Evolutionary conservation across 1,140 invertebrate species (phyloP).

Genomic region (Hylaeus volcanicus): DNA sequence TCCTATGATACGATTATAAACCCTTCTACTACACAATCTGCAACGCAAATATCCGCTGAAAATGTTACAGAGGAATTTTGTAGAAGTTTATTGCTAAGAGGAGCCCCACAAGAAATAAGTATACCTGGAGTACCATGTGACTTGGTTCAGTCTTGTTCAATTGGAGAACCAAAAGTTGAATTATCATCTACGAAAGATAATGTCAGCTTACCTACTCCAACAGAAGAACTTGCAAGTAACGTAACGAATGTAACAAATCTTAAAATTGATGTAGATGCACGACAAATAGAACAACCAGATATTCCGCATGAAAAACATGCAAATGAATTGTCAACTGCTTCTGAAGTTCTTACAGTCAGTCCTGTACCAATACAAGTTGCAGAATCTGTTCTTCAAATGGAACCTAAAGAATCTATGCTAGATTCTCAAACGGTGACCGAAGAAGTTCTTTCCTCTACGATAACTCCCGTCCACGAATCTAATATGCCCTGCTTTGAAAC

Average conservation of each 20-base stretch:
- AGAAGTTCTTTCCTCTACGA: slow-evolving; percentile 71
- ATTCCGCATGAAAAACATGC: slow-evolving; percentile 43
- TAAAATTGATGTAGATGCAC: neutral
- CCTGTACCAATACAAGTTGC: slow-evolving; percentile 77
- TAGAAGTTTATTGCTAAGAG: slow-evolving; percentile 6
- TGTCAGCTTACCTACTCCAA: neutral
- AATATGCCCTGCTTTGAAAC: slow-evolving; percentile 79
- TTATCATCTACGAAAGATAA: neutral
- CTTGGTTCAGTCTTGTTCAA: neutral
- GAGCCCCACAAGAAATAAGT: neutral
- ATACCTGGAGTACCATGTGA: neutral
- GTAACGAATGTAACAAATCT: neutral
- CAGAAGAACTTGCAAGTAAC: neutral
- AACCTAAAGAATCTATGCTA: slow-evolving; percentile 72
- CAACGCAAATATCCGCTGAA: slow-evolving; percentile 2
- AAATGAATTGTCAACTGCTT: slow-evolving; percentile 45
- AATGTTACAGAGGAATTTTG: neutral
- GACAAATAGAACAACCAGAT: neutral
- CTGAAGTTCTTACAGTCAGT: slow-evolving; percentile 49
- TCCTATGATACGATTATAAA: neutral
- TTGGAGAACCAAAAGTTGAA: slow-evolving; percentile 17
- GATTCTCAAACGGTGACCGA: slow-evolving; percentile 65
- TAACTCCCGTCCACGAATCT: slow-evolving; percentile 68
- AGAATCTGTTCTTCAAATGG: slow-evolving; percentile 75
- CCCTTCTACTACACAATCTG: neutral